Conservation (phyloP, 2,888 invertebrate genomes). For the Philereme vetulata region DNA sequence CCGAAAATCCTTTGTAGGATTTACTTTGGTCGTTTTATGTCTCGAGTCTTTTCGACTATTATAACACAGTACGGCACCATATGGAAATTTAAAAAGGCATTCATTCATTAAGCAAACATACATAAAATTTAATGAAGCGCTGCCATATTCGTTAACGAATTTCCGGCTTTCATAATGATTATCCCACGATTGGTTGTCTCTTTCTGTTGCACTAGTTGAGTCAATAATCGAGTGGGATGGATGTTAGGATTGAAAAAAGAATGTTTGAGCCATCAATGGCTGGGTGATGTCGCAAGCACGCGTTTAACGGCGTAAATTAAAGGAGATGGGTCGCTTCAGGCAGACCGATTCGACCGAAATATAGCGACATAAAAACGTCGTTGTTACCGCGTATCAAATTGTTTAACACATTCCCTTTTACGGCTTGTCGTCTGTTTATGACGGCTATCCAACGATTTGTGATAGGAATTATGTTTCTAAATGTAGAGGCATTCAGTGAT, state of each 20-base stretch:
- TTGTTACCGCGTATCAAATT: conserved; percentile 76
- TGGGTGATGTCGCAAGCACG: conserved; percentile 71
- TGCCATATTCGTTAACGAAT: conserved; percentile 79
- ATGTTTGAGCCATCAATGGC: conserved; percentile 62
- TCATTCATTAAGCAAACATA: conserved; percentile 78
- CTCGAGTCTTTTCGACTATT: conserved; percentile 46
- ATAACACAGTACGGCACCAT: conserved; percentile 59
- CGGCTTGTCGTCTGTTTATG: conserved; percentile 70
- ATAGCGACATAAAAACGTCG: conserved; percentile 77
- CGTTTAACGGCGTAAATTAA: conserved; percentile 79
- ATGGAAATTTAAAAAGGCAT: conserved; percentile 77
- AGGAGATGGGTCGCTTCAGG: conserved; percentile 59
- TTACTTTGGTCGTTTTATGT: conserved; percentile 48
- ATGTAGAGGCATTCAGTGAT: conserved; percentile 51
- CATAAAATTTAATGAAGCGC: conserved; percentile 81
- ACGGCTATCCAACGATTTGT: conserved; percentile 63
- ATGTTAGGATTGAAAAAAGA: conserved; percentile 40
- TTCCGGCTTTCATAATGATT: conserved; percentile 76
- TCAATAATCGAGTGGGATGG: conserved; percentile 48
- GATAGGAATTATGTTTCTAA: conserved; percentile 57
- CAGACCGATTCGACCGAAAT: conserved; percentile 63
- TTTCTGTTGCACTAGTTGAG: conserved; percentile 42
- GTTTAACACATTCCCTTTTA: conserved; percentile 77
- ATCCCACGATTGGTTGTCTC: conserved; percentile 59
- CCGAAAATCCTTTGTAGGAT: conserved; percentile 47